These are phyloP conservation scores for Phortica magna DNA, from an alignment of 2,888 invertebrate genomes.

Conservation along the genomic window DNA sequence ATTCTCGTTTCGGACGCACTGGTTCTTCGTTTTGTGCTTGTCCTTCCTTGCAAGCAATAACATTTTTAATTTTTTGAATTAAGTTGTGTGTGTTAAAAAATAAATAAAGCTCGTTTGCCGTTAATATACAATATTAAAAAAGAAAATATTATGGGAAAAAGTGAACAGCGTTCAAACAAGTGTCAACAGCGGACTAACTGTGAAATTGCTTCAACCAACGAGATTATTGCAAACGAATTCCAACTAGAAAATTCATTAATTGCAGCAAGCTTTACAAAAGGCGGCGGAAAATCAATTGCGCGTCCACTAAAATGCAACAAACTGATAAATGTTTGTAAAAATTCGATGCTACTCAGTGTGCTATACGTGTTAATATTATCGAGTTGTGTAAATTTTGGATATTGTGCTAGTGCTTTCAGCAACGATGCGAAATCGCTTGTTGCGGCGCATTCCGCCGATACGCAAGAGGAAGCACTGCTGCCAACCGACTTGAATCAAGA, in stretches of 20 bases:
- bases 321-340: background rate
- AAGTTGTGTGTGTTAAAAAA: background rate
- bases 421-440: background rate
- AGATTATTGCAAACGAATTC: conserved; percentile 11
- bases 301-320: conserved; percentile 48
- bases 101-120: background rate
- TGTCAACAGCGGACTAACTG: conserved; percentile 56
- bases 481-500: background rate
- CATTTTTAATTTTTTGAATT: background rate
- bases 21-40: background rate
- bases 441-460: background rate
- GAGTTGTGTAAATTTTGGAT: conserved; percentile 13
- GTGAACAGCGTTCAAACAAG: conserved; percentile 54
- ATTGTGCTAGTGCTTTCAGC: conserved; percentile 14
- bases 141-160: conserved; percentile 58
- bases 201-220: conserved; percentile 19
- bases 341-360: background rate
- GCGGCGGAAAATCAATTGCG: conserved; percentile 63
- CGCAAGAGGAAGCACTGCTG: background rate
- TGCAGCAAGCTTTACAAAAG: conserved; percentile 24
- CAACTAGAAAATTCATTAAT: conserved; percentile 4
- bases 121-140: background rate
- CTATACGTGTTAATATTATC: background rate
- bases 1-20: background rate
- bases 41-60: background rate